phyloP scores from a whole-genome alignment of 2,888 invertebrate genomes.

The Isoperla grammatica region DNA sequence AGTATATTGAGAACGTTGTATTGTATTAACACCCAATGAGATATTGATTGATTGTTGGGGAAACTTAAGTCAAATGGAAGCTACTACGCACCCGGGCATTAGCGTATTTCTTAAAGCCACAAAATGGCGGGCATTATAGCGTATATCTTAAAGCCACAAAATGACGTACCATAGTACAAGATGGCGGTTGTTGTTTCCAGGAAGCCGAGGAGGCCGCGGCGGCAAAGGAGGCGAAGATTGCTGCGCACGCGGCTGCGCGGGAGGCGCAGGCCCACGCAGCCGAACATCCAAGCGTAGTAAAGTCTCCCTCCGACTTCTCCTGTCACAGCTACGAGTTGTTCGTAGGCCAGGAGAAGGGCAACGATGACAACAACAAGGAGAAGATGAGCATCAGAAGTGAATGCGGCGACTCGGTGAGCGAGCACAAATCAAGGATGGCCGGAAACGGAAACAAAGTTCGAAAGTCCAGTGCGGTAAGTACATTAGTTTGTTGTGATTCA shows the following conservation, averaged over 20 bases:
- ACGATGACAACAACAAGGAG: constrained; percentile 84
- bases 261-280: constrained; percentile 54
- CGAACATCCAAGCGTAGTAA: constrained; percentile 60
- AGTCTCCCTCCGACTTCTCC: constrained; percentile 88
- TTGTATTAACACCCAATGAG: no score
- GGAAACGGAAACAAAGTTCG: constrained; percentile 54
- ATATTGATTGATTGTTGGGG: no score
- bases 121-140: no score
- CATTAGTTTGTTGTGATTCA: not conserved
- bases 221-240: constrained; percentile 59
- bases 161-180: no score
- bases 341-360: constrained; percentile 82
- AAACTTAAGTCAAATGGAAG: no score
- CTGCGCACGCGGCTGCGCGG: constrained; percentile 47
- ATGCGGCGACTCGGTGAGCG: constrained; percentile 87
- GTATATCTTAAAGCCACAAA: no score
- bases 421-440: constrained; percentile 49
- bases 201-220: constrained; percentile 81
- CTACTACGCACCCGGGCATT: no score
- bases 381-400: constrained; percentile 83
- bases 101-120: no score
- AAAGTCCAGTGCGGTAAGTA: constrained; percentile 92
- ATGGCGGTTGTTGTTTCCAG: constrained; percentile 47
- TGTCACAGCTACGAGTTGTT: constrained; percentile 90
- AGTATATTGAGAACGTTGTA: no score